phyloP scores from a whole-genome alignment of 2,113 vertebrate species.

The Bungarus multicinctus region DNA sequence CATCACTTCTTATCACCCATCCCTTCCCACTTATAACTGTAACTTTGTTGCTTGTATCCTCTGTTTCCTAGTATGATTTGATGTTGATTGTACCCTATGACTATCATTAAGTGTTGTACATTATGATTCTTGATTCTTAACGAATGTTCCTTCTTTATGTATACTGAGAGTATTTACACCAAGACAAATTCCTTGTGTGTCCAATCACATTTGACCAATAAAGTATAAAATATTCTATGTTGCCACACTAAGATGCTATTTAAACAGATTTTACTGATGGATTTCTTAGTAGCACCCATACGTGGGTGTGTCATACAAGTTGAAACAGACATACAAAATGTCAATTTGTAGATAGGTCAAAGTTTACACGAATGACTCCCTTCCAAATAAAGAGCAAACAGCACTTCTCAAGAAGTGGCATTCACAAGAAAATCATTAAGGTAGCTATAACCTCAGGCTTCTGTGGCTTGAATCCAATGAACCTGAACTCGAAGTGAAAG shows the following conservation, averaged over 20 bases:
- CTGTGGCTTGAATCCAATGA: neutral
- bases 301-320: neutral
- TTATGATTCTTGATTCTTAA: too few relatives aligned
- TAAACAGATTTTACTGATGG: neutral
- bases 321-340: neutral
- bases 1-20: too few relatives aligned
- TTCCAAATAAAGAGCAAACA: neutral
- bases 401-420: neutral
- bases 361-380: neutral
- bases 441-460: neutral
- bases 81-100: too few relatives aligned
- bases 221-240: too few relatives aligned
- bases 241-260: neutral
- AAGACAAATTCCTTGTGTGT: too few relatives aligned
- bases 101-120: too few relatives aligned
- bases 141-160: too few relatives aligned
- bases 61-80: too few relatives aligned
- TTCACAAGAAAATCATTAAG: neutral
- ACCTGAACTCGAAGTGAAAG: neutral
- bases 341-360: neutral
- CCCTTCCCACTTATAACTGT: too few relatives aligned
- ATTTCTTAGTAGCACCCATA: neutral
- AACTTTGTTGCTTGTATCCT: too few relatives aligned
- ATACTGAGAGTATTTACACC: too few relatives aligned
- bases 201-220: too few relatives aligned